Conservation (phyloP, 2,113 vertebrate species). For the Dasypus novemcinctus region DNA sequence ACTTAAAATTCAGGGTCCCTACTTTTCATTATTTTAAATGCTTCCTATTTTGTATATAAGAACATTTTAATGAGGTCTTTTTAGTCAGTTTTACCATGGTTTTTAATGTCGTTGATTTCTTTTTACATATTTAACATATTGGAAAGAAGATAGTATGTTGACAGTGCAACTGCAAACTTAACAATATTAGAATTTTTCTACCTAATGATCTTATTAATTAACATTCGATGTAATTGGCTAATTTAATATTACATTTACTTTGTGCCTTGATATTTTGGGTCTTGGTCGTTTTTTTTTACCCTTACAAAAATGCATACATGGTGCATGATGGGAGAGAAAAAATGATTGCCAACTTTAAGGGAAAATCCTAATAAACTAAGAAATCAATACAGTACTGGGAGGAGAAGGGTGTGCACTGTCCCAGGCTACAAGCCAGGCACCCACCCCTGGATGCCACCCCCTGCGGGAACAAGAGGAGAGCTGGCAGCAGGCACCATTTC, state of each 20-base stretch:
- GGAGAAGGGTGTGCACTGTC: constrained; percentile 75
- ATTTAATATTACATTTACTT: background rate
- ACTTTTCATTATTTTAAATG: background rate
- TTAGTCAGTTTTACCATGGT: background rate
- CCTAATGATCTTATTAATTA: background rate
- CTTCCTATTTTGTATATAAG: background rate
- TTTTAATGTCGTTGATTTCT: background rate
- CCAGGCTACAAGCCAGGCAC: constrained; percentile 78
- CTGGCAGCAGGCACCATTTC: constrained; percentile 75
- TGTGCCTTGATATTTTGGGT: background rate
- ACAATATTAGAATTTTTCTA: background rate
- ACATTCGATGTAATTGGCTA: background rate
- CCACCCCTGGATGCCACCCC: constrained; percentile 76
- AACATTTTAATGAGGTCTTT: background rate
- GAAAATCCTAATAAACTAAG: background rate
- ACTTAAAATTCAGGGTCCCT: background rate
- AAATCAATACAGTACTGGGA: background rate
- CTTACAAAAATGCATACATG: background rate
- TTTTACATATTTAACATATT: background rate
- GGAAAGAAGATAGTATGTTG: background rate
- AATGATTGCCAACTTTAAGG: background rate
- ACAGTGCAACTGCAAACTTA: background rate
- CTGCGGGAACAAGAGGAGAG: constrained; percentile 81
- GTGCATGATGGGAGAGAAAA: background rate
- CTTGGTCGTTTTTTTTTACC: background rate